Percentiles rank a stretch among this genome's conserved stretches.
Evolutionary conservation across 1,140 invertebrate genomes (phyloP).

Genomic region (Leptinotarsa undecemlineata): DNA sequence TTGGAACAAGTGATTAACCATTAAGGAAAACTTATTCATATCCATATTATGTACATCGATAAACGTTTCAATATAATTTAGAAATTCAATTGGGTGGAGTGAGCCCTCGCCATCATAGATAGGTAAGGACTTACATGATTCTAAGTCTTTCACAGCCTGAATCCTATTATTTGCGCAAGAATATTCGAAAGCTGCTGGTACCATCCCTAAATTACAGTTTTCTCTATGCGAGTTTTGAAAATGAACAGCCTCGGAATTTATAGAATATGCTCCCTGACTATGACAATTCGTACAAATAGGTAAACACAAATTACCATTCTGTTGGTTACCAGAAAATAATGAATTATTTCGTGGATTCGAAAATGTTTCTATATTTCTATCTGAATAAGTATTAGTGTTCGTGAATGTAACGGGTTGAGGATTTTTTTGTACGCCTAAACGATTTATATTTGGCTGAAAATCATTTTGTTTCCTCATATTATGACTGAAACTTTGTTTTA

Average conservation of each 20-base stretch:
- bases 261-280: neutral
- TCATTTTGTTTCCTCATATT: no score
- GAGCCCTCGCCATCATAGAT: conserved; percentile 6
- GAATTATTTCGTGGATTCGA: neutral
- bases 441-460: no score
- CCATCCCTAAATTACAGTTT: neutral
- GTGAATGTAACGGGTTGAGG: neutral
- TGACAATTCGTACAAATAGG: neutral
- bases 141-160: neutral
- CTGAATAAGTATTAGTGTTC: neutral
- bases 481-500: no score
- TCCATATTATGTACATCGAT: neutral
- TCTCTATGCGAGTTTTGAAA: neutral
- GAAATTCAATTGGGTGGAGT: neutral
- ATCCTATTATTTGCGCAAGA: neutral
- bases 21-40: neutral
- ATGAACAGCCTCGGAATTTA: neutral
- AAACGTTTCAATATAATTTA: neutral
- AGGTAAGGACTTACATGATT: neutral
- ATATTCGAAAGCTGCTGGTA: neutral
- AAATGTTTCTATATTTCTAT: neutral
- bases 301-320: neutral
- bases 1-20: neutral
- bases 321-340: neutral
- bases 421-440: no score